Evolutionary conservation across 2,113 vertebrate genomes (phyloP).

Genomic region (Marmota flaviventris): DNA sequence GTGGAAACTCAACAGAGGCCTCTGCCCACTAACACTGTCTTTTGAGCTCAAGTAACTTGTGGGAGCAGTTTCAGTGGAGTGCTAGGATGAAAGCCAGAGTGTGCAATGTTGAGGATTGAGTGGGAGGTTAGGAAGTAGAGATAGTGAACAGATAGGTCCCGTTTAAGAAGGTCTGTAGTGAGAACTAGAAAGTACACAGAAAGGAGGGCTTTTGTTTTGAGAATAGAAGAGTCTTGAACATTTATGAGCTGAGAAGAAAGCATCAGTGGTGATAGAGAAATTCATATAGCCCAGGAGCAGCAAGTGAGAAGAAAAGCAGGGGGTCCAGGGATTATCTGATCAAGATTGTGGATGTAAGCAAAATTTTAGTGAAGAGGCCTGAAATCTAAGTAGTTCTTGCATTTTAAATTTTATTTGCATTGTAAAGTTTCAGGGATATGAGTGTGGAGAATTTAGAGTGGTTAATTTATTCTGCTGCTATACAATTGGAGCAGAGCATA

Average conservation of each 20-base stretch:
- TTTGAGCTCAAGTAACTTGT: conserved; percentile 19
- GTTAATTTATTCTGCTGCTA: neutral
- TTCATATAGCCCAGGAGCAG: neutral
- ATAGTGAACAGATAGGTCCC: neutral
- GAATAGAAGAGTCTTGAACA: neutral
- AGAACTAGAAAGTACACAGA: neutral
- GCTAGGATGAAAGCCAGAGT: conserved; percentile 17
- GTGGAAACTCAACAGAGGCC: neutral
- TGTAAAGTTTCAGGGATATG: conserved; percentile 1
- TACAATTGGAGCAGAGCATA: neutral
- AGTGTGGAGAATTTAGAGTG: conserved; percentile 34
- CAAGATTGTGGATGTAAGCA: neutral
- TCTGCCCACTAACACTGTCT: neutral
- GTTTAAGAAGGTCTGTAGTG: conserved; percentile 37
- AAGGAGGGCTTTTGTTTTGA: conserved; percentile 19
- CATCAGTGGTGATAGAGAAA: conserved; percentile 3
- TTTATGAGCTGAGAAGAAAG: conserved; percentile 50
- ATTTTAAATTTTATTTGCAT: conserved; percentile 44
- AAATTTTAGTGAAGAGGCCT: conserved; percentile 12
- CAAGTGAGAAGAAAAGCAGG: conserved; percentile 16
- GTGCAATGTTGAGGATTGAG: conserved; percentile 10
- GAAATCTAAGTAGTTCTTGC: conserved; percentile 8
- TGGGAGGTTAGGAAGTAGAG: conserved; percentile 60
- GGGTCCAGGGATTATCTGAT: conserved; percentile 22
- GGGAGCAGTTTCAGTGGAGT: conserved; percentile 21